phyloP scores from a whole-genome alignment of 2,113 vertebrate genomes.

The Nothoprocta pentlandii region DNA sequence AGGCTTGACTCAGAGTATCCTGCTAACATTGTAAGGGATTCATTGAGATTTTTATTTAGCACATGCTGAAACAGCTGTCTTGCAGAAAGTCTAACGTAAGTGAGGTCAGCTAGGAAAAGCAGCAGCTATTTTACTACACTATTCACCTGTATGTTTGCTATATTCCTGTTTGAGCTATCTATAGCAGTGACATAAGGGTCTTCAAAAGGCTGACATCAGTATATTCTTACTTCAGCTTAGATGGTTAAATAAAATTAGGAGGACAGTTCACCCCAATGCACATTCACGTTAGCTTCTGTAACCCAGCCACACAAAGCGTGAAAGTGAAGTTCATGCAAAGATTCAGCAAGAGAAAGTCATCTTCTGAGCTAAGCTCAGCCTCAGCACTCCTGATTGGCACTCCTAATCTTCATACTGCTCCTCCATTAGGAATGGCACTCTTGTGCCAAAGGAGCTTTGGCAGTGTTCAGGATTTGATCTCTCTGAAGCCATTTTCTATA shows the following conservation, averaged over 20 bases:
- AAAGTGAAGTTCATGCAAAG: neutral
- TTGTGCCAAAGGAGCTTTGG: neutral
- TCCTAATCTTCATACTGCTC: neutral
- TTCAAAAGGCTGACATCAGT: neutral
- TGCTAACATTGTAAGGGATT: neutral
- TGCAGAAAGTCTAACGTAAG: neutral
- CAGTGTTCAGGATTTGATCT: neutral
- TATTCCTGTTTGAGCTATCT: neutral
- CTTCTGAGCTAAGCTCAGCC: neutral
- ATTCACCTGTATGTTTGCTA: rapidly evolving
- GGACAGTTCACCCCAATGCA: neutral
- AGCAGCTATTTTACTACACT: neutral
- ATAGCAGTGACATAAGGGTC: neutral
- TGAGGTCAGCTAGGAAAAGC: neutral
- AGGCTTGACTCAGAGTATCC: neutral
- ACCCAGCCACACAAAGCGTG: neutral
- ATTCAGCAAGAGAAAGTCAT: neutral
- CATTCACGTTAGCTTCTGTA: neutral
- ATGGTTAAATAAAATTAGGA: neutral
- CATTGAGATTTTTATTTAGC: neutral
- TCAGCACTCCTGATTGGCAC: neutral
- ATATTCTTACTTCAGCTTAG: neutral
- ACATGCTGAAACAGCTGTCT: neutral
- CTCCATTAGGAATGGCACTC: neutral
- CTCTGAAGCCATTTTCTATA: neutral